These are phyloP conservation scores for Heliconius charithonia DNA, from an alignment of 2,888 invertebrate genomes.

Conservation along the genomic window DNA sequence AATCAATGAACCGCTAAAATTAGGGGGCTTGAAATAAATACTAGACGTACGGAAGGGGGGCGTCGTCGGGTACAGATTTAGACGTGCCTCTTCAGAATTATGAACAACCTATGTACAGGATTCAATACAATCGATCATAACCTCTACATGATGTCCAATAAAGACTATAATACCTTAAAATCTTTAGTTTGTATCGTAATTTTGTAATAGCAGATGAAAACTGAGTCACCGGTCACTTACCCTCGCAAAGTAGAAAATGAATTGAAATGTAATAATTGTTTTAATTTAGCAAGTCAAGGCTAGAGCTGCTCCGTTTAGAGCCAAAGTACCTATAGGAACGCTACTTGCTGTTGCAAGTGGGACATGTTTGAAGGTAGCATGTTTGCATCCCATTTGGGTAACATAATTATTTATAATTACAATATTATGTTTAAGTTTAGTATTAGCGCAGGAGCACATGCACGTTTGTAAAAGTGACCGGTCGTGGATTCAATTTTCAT, in stretches of 20 bases:
- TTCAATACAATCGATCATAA: constrained; percentile 26
- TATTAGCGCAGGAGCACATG: too few relatives aligned
- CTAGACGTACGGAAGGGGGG: constrained; percentile 55
- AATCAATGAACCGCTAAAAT: constrained; percentile 65
- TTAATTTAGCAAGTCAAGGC: constrained; percentile 11
- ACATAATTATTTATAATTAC: too few relatives aligned
- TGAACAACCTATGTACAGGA: constrained; percentile 42
- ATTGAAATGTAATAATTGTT: constrained; percentile 48
- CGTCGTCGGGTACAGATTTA: constrained; percentile 63
- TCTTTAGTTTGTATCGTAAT: constrained; percentile 23
- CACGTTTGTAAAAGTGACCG: too few relatives aligned
- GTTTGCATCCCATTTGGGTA: too few relatives aligned
- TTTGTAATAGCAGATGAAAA: constrained; percentile 36
- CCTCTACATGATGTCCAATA: constrained; percentile 31
- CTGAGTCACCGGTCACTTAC: constrained; percentile 76
- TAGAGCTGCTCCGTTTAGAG: too few relatives aligned
- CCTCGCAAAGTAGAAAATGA: constrained; percentile 69
- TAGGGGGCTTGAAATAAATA: constrained; percentile 69
- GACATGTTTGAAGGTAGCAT: too few relatives aligned
- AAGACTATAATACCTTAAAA: constrained; percentile 41
- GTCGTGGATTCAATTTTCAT: too few relatives aligned
- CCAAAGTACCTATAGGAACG: too few relatives aligned
- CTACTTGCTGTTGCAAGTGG: too few relatives aligned
- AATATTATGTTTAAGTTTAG: too few relatives aligned
- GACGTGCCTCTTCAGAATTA: constrained; percentile 50